A percentile compares a stretch with the other conserved stretches of the same genome.
phyloP scores from a whole-genome alignment of 1,140 invertebrate genomes.

The Coptotermes formosanus region DNA sequence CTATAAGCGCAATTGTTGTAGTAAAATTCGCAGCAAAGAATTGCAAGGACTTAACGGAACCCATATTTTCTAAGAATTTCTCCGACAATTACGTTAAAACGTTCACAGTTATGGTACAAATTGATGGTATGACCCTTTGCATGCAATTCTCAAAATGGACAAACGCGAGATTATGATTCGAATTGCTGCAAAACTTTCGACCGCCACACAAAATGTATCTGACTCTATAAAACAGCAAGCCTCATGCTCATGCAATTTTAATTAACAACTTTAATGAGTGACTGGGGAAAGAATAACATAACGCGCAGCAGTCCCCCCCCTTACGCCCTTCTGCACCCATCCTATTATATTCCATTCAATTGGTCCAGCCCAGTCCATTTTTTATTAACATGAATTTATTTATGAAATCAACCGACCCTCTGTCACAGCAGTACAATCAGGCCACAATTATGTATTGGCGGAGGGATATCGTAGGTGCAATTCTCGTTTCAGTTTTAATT shows the following conservation, averaged over 20 bases:
- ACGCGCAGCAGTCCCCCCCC: not conserved
- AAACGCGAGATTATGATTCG: not conserved
- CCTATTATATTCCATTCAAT: not conserved
- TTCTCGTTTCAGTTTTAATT: slow-evolving; percentile 19
- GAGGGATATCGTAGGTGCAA: not conserved
- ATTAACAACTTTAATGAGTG: slow-evolving; percentile 29
- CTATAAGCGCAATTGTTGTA: too few species aligned
- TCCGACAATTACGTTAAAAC: too few species aligned
- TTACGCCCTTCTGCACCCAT: not conserved
- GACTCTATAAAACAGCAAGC: not conserved
- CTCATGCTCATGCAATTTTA: slow-evolving; percentile 27
- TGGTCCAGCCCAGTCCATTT: not conserved
- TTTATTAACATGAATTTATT: slow-evolving; percentile 19
- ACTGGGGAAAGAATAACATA: slow-evolving; percentile 25
- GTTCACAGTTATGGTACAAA: too few species aligned
- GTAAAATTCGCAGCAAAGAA: too few species aligned
- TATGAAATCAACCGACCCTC: not conserved
- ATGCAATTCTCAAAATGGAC: not conserved
- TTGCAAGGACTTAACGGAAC: too few species aligned
- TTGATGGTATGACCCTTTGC: too few species aligned
- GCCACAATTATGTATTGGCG: slow-evolving; percentile 2
- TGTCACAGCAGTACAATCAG: not conserved
- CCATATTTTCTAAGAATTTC: too few species aligned
- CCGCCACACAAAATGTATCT: not conserved
- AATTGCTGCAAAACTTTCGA: not conserved